Evolutionary conservation across 2,113 vertebrate genomes (phyloP).

Genomic region (Planiliza haematocheilus): DNA sequence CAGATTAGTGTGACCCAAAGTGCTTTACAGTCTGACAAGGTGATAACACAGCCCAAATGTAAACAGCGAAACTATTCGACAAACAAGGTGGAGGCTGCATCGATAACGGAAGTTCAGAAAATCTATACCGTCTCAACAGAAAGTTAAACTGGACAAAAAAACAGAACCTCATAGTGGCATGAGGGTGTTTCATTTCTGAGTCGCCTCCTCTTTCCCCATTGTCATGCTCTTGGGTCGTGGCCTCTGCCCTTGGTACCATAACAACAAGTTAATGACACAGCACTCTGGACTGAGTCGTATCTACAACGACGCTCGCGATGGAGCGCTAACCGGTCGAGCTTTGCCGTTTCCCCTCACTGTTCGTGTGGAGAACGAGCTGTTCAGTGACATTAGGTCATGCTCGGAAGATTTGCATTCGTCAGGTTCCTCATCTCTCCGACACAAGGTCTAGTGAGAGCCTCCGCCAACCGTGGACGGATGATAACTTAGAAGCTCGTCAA

Average conservation of each 20-base stretch:
- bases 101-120: no score
- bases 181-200: constrained; percentile 24
- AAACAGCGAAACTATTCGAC: no score
- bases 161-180: constrained; percentile 42
- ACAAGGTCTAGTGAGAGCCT: not conserved
- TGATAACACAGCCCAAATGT: not conserved
- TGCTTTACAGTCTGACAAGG: not conserved
- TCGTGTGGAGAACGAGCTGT: constrained; percentile 2
- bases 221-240: constrained; percentile 21
- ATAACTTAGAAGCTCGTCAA: no score
- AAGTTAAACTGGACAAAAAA: not conserved
- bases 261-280: constrained; percentile 70
- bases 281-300: constrained; percentile 34
- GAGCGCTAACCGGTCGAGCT: constrained; percentile 8
- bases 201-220: constrained; percentile 19
- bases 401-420: constrained; percentile 34
- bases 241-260: constrained; percentile 72
- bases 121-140: constrained; percentile 7
- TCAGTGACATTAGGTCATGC: not conserved
- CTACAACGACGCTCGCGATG: constrained; percentile 38
- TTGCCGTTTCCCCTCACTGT: not conserved
- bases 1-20: not conserved
- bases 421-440: constrained; percentile 8
- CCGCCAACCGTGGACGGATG: no score
- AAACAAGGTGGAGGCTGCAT: not conserved